These are phyloP conservation scores for Lytechinus pictus DNA, from an alignment of 35 echinoderm and acorn worm species.

Conservation along the genomic window DNA sequence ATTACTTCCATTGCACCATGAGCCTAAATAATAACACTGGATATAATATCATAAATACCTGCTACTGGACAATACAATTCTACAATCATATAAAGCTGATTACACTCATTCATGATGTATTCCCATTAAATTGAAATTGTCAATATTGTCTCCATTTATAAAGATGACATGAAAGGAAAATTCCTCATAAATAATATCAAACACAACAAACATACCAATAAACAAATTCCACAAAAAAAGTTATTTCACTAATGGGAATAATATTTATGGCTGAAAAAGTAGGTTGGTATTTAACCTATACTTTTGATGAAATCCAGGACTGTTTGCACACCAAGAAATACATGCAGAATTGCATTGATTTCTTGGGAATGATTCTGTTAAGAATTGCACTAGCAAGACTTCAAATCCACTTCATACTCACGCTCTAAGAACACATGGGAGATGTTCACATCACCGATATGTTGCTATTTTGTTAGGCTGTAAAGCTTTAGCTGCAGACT, in stretches of 20 bases:
- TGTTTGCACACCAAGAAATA: background rate
- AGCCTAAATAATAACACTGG: background rate
- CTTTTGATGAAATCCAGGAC: background rate
- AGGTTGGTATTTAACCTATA: background rate
- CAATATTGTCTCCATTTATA: background rate
- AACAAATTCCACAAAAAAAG: background rate
- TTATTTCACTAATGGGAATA: background rate
- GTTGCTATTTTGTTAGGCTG: too few species aligned
- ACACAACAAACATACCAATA: background rate
- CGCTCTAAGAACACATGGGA: too few species aligned
- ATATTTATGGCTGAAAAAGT: background rate
- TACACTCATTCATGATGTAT: background rate
- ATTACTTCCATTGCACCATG: background rate
- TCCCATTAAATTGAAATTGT: background rate
- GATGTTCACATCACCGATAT: too few species aligned
- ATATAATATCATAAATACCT: background rate
- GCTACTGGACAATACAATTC: background rate
- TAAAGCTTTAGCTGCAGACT: too few species aligned
- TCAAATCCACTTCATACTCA: too few species aligned
- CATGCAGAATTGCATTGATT: background rate
- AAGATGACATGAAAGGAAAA: background rate
- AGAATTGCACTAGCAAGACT: too few species aligned
- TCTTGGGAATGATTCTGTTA: background rate
- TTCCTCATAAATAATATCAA: background rate
- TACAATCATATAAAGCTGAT: background rate